Percentiles rank a stretch among this genome's conserved stretches.
These are phyloP conservation scores for Pseudocheirus occidentalis DNA, from an alignment of 2,797 vertebrate species.

Conservation along the genomic window DNA sequence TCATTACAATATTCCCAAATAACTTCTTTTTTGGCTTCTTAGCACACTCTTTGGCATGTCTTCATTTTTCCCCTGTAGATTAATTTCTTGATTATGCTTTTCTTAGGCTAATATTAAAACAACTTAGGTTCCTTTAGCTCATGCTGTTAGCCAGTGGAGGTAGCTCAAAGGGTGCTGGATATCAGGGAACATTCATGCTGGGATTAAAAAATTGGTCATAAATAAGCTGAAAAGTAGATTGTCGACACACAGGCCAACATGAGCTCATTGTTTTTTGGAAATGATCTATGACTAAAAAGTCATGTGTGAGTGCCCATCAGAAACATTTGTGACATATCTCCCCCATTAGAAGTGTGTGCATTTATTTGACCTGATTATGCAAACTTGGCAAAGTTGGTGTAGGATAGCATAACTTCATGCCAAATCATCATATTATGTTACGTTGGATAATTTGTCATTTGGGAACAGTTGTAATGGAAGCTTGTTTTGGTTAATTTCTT, in stretches of 20 bases:
- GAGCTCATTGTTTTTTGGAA: slow-evolving; percentile 23
- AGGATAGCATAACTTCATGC: slow-evolving; percentile 4
- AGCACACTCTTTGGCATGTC: slow-evolving; percentile 16
- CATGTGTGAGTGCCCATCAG: neutral
- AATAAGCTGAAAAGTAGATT: slow-evolving; percentile 17
- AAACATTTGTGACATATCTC: slow-evolving; percentile 42
- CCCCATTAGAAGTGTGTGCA: slow-evolving; percentile 5
- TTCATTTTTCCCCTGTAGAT: neutral
- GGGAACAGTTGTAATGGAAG: slow-evolving; percentile 26
- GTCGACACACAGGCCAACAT: neutral
- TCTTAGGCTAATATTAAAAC: slow-evolving; percentile 38
- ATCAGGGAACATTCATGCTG: neutral
- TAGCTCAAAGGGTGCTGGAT: neutral
- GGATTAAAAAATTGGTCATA: slow-evolving; percentile 24
- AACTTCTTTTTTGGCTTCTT: slow-evolving; percentile 12
- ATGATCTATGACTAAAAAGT: neutral
- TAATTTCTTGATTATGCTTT: slow-evolving; percentile 22
- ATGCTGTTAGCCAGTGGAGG: neutral
- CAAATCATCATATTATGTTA: slow-evolving; percentile 21
- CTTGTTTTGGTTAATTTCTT: slow-evolving; percentile 58
- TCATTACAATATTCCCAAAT: neutral
- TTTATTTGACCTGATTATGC: slow-evolving; percentile 28
- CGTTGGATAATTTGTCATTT: slow-evolving; percentile 44
- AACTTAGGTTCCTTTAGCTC: slow-evolving; percentile 7
- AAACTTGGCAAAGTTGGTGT: slow-evolving; percentile 25